Conservation (phyloP, 1,140 invertebrate genomes). For the Chelonus insularis region DNA sequence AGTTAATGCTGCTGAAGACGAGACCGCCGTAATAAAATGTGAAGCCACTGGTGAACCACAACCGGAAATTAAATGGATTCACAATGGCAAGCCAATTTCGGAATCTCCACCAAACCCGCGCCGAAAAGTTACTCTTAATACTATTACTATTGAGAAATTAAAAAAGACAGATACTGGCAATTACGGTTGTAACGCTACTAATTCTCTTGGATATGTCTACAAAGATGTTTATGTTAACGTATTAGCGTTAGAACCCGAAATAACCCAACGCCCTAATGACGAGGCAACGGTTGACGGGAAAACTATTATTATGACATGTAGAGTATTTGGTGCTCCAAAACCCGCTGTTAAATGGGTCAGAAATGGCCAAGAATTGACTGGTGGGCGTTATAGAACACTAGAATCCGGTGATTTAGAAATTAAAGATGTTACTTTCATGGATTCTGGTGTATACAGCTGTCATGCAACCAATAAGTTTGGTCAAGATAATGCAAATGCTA, state of each 20-base stretch:
- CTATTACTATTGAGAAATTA: constrained; percentile 81
- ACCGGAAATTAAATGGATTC: constrained; percentile 93
- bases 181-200: constrained; percentile 98
- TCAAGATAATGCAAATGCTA: constrained; percentile 73
- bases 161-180: constrained; percentile 92
- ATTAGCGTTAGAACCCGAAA: constrained; percentile 87
- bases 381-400: constrained; percentile 76
- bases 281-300: constrained; percentile 82
- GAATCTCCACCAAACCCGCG: constrained; percentile 76
- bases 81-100: constrained; percentile 89
- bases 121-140: constrained; percentile 69
- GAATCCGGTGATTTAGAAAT: constrained; percentile 84
- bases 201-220: constrained; percentile 96
- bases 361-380: constrained; percentile 80
- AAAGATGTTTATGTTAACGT: constrained; percentile 98
- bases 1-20: constrained; percentile 87
- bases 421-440: constrained; percentile 77
- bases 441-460: constrained; percentile 89
- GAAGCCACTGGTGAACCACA: constrained; percentile 84
- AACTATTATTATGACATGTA: constrained; percentile 82
- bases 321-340: constrained; percentile 94
- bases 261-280: constrained; percentile 79
- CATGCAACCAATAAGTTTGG: constrained; percentile 93
- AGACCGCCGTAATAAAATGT: constrained; percentile 85
- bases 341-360: constrained; percentile 93